phyloP scores from a whole-genome alignment of 1,140 invertebrate species.

The Choristoneura fumiferana region DNA sequence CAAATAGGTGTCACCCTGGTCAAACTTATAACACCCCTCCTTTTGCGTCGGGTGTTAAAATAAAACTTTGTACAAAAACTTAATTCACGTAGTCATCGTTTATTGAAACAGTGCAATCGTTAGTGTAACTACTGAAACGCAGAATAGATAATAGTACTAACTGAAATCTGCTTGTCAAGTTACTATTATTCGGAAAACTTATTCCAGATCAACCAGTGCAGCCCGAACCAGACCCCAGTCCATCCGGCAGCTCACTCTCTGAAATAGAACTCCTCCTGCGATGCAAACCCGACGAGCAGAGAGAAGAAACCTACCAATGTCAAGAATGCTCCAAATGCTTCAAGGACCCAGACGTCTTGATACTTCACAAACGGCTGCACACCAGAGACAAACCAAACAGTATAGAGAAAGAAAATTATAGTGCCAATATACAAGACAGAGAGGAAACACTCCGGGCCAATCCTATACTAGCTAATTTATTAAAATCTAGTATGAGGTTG shows the following conservation, averaged over 20 bases:
- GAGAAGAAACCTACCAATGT: conserved; percentile 46
- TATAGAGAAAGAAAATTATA: conserved; percentile 4
- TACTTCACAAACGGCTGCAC: conserved; percentile 54
- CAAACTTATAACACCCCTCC: too few relatives aligned
- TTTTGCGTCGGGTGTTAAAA: too few relatives aligned
- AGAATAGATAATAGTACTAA: too few relatives aligned
- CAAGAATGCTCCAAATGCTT: conserved; percentile 61
- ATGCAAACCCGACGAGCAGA: background rate
- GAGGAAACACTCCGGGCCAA: conserved; percentile 56
- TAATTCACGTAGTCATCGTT: too few relatives aligned
- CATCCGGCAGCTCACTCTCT: background rate
- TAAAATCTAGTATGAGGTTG: conserved; percentile 27
- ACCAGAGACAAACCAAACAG: conserved; percentile 19
- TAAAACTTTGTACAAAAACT: too few relatives aligned
- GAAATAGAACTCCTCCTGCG: background rate
- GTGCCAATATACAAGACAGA: background rate
- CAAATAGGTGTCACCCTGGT: too few relatives aligned
- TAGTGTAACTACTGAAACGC: too few relatives aligned
- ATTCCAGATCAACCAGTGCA: conserved; percentile 3
- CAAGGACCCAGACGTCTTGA: conserved; percentile 65
- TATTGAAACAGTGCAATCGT: too few relatives aligned
- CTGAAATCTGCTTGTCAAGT: too few relatives aligned
- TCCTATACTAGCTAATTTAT: conserved; percentile 58
- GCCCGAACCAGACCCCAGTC: background rate
- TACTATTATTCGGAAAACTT: background rate